A percentile compares a stretch with the other conserved stretches of the same genome.
Evolutionary conservation across 2,888 invertebrate species (phyloP).

Genomic region (Agrochola lota): DNA sequence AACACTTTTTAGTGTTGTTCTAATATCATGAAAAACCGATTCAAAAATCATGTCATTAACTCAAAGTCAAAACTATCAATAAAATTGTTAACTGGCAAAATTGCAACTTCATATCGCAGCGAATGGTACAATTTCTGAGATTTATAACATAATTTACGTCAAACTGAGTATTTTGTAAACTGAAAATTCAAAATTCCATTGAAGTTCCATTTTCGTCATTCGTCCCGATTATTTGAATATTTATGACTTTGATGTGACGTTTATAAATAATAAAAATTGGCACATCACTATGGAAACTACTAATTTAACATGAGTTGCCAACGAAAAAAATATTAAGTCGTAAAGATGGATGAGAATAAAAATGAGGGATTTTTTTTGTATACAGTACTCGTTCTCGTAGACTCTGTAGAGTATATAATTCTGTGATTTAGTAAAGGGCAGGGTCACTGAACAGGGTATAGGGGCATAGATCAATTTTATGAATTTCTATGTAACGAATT

Average conservation of each 20-base stretch:
- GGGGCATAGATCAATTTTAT: no score
- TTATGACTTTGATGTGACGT: not conserved
- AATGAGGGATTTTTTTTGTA: no score
- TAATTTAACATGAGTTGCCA: not conserved
- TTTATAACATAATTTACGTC: not conserved
- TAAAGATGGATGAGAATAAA: not conserved
- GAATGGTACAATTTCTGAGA: not conserved
- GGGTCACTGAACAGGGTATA: not conserved
- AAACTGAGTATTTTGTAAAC: not conserved
- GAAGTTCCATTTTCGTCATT: not conserved
- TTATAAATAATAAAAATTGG: not conserved
- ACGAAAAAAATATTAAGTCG: no score
- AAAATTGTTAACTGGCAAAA: no score
- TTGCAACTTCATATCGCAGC: not conserved
- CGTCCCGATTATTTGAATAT: not conserved
- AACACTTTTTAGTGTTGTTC: conserved; percentile 44
- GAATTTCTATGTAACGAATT: no score
- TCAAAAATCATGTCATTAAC: not conserved
- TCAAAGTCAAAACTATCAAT: not conserved
- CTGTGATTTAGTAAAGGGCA: not conserved
- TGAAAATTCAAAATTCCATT: not conserved
- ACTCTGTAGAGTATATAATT: no score
- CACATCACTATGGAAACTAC: not conserved
- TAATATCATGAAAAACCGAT: conserved; percentile 11
- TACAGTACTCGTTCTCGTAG: no score